phyloP scores from a whole-genome alignment of 2,113 vertebrate species.

The Onychostruthus taczanowskii region DNA sequence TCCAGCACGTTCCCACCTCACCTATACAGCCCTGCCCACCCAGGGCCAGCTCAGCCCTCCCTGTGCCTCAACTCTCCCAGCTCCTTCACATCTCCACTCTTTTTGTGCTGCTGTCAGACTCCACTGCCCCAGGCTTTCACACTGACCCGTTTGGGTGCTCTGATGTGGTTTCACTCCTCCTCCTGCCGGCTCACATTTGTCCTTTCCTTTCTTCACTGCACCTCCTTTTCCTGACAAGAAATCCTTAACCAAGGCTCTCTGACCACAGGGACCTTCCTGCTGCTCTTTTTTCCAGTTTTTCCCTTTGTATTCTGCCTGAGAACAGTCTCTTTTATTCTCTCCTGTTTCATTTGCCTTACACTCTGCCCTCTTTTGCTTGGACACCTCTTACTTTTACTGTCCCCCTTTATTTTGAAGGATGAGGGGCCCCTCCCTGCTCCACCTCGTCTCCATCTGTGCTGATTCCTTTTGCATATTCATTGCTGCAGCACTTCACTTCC shows the following conservation, averaged over 20 bases:
- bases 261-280: neutral
- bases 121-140: neutral
- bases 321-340: neutral
- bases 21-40: neutral
- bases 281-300: neutral
- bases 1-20: accelerated
- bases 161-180: neutral
- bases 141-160: neutral
- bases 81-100: neutral
- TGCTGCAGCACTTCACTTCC: neutral
- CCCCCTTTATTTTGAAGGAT: neutral
- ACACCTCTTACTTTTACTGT: neutral
- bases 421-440: neutral
- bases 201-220: neutral
- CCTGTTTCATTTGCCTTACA: neutral
- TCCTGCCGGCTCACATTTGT: neutral
- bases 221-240: neutral
- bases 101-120: neutral
- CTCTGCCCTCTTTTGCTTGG: neutral
- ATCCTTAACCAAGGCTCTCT: neutral
- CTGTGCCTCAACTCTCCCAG: neutral
- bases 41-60: neutral
- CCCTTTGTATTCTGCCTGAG: neutral
- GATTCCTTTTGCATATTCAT: neutral
- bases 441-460: neutral